phyloP scores from a whole-genome alignment of 2,113 vertebrate genomes.

The Eretmochelys imbricata region DNA sequence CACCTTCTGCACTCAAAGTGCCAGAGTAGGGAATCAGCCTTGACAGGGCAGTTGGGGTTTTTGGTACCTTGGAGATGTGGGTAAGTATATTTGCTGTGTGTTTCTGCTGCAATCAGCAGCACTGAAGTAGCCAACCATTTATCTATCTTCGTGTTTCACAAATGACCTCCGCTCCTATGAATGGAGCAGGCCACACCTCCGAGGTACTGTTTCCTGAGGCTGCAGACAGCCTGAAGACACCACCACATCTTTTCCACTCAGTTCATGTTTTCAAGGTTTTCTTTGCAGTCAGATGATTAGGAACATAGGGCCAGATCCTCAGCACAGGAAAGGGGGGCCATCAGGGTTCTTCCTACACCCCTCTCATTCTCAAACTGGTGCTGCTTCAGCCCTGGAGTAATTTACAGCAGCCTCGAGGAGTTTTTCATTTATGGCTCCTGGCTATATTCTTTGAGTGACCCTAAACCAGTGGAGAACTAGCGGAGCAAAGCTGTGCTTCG shows the following conservation, averaged over 20 bases:
- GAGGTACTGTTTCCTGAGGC: neutral
- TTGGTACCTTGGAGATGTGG: neutral
- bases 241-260: neutral
- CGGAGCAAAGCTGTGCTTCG: neutral
- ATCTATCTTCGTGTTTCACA: neutral
- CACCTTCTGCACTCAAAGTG: no score
- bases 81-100: neutral
- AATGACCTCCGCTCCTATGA: neutral
- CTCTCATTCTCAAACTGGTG: neutral
- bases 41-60: neutral
- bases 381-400: neutral
- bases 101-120: neutral
- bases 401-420: neutral
- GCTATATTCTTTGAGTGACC: neutral
- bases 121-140: neutral
- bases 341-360: fast-evolving
- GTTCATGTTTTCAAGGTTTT: neutral
- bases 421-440: neutral
- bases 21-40: no score
- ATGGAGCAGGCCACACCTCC: neutral
- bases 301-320: neutral
- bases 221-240: neutral
- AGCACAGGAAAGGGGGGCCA: neutral
- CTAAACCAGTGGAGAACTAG: neutral
- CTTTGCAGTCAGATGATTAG: neutral